These are phyloP conservation scores for Corythornis vintsioides DNA, from an alignment of 2,113 vertebrate species.

Conservation along the genomic window DNA sequence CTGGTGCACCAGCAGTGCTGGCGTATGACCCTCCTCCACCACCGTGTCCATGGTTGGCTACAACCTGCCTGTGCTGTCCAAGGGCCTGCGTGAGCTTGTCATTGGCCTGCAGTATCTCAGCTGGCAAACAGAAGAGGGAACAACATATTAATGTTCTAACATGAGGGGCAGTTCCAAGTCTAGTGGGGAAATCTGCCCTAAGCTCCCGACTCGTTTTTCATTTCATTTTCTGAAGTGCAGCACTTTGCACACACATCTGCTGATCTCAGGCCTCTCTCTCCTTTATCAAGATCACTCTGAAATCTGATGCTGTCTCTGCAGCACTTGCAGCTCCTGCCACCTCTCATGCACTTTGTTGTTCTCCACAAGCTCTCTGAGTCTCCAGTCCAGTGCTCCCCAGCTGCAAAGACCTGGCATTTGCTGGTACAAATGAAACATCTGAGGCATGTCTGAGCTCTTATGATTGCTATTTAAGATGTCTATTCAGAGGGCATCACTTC, in stretches of 20 bases:
- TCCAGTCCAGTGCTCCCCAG: background rate
- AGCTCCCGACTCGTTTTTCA: background rate
- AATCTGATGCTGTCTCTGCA: background rate
- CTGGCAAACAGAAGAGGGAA: conserved; percentile 40
- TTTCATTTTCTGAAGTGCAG: background rate
- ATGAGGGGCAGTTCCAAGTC: background rate
- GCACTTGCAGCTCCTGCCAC: background rate
- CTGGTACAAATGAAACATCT: background rate
- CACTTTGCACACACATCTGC: background rate
- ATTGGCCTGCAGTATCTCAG: conserved; percentile 83
- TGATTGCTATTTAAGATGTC: background rate
- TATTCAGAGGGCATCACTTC: background rate
- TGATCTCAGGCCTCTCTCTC: background rate
- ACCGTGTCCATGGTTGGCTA: conserved; percentile 37
- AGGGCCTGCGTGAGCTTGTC: conserved; percentile 80
- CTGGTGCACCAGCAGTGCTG: background rate
- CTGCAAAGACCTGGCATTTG: background rate
- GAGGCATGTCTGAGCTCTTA: background rate
- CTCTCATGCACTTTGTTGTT: background rate
- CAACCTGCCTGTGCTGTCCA: conserved; percentile 72
- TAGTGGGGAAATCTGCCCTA: background rate
- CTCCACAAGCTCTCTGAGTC: background rate
- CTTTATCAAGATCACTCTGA: background rate
- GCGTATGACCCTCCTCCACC: background rate
- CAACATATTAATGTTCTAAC: rapidly evolving